Evolutionary conservation across 2,797 vertebrate genomes (phyloP), one percentile per base, ranked within the genome.

Genomic region (Alfaro cultratus): DNA sequence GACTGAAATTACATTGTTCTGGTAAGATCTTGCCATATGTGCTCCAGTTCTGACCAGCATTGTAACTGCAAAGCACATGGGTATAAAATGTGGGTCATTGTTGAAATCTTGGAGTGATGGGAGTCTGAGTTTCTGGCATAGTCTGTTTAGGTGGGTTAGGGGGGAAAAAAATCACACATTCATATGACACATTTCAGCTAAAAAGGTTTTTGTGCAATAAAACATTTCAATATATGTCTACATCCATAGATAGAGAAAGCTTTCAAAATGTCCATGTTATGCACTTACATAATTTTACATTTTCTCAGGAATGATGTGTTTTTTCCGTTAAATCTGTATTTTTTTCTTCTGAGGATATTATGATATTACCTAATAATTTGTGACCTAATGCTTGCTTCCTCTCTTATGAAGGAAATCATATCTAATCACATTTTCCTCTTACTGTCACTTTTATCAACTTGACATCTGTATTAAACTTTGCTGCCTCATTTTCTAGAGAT

Each of bases 401-500:
- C 13, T 89, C n/a, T 67, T 57, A n/a, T 62, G 47, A 77, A 75
- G 83, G 83, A 85, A 84, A 82, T 88, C 73, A 67, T 0, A 60
- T 39, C 18, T 47, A 71, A 29, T 47, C 84, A 55, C 23, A 10
- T 75, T 73, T 68, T 70, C 46, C 3, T 64, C 18, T 83, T 81
- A 46, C 60, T 55, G 18, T 68, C 18, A 73, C 70, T 43, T 83
- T 53, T 13, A 34, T 23, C 41, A 29, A 39, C 53, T 39, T 72
- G 8, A 46, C 53, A 45, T 91, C 94, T 77, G 92, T 78, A 86
- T 84, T 55, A 2, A 91, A 80, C 87, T 93, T 78, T 95, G 91
- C 94, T 95, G 92, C 93, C 95, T 95, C 89, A 80, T 95, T 96
- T 72, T 96, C 87, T 95, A 96, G 96, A 95, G 90, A 91, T 95